Evolutionary conservation across 2,888 invertebrate species (phyloP).

Genomic region (Papilio demoleus): DNA sequence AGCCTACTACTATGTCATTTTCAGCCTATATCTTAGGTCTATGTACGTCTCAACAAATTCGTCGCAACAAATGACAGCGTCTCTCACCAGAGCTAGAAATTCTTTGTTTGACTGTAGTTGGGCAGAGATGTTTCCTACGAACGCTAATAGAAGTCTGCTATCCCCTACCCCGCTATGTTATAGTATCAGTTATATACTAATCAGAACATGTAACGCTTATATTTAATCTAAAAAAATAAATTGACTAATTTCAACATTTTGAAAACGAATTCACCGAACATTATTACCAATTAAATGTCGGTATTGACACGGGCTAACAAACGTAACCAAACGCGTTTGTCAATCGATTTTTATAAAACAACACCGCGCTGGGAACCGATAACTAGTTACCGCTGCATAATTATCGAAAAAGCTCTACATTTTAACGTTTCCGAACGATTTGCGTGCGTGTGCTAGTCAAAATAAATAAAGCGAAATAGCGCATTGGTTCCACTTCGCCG

Average conservation of each 20-base stretch:
- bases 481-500: conserved; percentile 71
- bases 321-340: conserved; percentile 36
- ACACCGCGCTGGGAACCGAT: conserved; percentile 26
- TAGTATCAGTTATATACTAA: too few relatives aligned
- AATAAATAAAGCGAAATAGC: conserved; percentile 65
- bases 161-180: too few relatives aligned
- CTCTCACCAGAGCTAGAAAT: too few relatives aligned
- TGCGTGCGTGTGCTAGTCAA: conserved; percentile 43
- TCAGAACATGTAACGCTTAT: too few relatives aligned
- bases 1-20: too few relatives aligned
- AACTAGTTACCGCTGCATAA: conserved; percentile 36
- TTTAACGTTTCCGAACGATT: conserved; percentile 38
- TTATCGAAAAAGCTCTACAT: conserved; percentile 40
- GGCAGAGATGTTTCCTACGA: too few relatives aligned
- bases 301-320: conserved; percentile 37
- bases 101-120: too few relatives aligned
- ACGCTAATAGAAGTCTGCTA: too few relatives aligned
- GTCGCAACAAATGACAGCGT: too few relatives aligned
- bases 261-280: conserved; percentile 28
- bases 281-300: conserved; percentile 37
- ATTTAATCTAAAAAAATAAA: too few relatives aligned
- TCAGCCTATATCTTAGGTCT: too few relatives aligned
- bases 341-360: conserved; percentile 40
- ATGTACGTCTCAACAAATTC: too few relatives aligned
- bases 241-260: conserved; percentile 17